Base-by-base conservation (phyloP, 2,113 vertebrate genomes). In the Sturnus vulgaris region DNA sequence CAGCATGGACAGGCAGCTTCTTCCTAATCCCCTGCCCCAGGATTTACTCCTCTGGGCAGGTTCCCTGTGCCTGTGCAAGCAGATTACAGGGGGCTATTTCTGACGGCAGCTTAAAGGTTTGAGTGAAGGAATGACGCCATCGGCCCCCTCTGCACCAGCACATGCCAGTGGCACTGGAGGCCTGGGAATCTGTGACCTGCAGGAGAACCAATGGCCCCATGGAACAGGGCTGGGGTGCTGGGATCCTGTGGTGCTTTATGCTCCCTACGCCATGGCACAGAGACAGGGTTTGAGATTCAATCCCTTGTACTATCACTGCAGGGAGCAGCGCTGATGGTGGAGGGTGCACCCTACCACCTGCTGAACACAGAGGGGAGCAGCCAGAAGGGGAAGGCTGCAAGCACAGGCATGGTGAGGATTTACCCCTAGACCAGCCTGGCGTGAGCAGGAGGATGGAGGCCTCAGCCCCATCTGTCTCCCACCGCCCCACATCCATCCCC, bases 11-110 rank as follows among this genome's bases (percentile, higher is more conserved):
- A 30, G 82, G 71, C 86, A 46, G 10, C 83, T 72, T 69, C 88
- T 53, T 60, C 88, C 85, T 97, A 97, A 97, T 96, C 95, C 82
- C 72, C 66, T 10, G 7, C 3, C 25, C 2, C 4, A 39, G 88
- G 95, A 94, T 97, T 94, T 96, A 94, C 82, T 88, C 79, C 93
- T 77, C 30, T 0, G 11, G 86, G 56, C 95, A 92, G 88, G 93
- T 78, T 47, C 69, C 40, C 63, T 1, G 6, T 9, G 24, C 47
- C 84, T 31, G 79, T 31, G 0, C 87, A 96, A 97, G 95, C 84
- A 90, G 96, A 82, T 97, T 97, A 96, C 35, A 18, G 66, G 91
- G 95, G 95, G 78, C 95, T 97, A 95, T 95, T 96, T 97, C 91
- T 92, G 87, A 94, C 0, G n/a, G 78, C 70, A 80, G 95, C 95